A percentile compares a stretch with the other conserved stretches of the same genome.
Conservation (phyloP, 2,888 invertebrate genomes). For the Lobophora halterata region DNA sequence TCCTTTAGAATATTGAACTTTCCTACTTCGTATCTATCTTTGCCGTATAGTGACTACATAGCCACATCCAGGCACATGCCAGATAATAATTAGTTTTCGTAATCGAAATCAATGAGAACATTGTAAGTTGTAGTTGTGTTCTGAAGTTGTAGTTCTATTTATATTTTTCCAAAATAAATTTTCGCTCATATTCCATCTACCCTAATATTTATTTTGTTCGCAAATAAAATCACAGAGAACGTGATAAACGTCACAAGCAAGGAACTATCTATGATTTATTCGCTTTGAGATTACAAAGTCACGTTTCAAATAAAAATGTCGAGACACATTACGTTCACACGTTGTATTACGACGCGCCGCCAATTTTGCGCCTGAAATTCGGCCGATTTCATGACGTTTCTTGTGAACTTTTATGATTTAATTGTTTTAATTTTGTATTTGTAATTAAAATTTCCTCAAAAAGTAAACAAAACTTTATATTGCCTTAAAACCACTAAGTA, state of each 20-base stretch:
- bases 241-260: constrained; percentile 20
- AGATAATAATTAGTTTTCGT: no score
- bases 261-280: constrained; percentile 21
- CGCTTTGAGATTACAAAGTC: constrained; percentile 21
- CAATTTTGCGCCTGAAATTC: neutral
- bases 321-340: constrained; percentile 34
- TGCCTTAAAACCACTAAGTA: no score
- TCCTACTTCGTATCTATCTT: no score
- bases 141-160: no score
- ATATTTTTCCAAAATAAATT: no score
- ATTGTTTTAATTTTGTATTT: neutral
- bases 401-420: constrained; percentile 11
- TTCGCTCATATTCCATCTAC: constrained; percentile 8
- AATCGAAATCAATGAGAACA: no score
- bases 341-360: constrained; percentile 21
- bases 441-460: no score
- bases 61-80: no score
- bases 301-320: constrained; percentile 33
- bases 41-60: no score
- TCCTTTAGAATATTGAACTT: no score
- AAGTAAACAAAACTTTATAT: no score
- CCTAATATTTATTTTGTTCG: constrained; percentile 16
- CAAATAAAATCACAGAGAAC: constrained; percentile 19
- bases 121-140: no score
- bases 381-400: constrained; percentile 8